Base-by-base conservation (phyloP, 2,113 vertebrate genomes). In the Vicugna pacos region DNA sequence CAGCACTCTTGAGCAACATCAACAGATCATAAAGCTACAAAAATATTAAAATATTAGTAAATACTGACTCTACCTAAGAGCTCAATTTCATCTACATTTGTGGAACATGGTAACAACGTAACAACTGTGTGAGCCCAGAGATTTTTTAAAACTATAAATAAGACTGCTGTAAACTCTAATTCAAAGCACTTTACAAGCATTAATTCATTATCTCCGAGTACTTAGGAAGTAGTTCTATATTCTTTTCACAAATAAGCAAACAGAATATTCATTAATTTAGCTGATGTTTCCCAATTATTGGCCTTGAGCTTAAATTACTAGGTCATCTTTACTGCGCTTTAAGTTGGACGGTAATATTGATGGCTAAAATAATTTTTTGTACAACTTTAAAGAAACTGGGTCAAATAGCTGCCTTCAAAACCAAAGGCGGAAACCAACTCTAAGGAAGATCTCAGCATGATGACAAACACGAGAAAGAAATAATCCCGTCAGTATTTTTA, bases 201-300 rank as follows among this genome's bases (percentile, higher is more conserved):
- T 76, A 87, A 95, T 72, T 95, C 69, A 97, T 91, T 94, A 83
- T 67, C 56, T 79, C 70, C 46, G 85, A 94, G 54, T 91, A 93
- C 90, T 93, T 84, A 92, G 76, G 32, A 94, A 90, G 14, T 92
- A 92, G 91, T 89, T 95, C 52, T 89, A 76, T 77, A 87, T 86
- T 94, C 67, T 79, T 94, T 96, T 94, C 73, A 94, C 77, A 94
- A 92, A 96, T 91, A 96, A 91, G 77, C 35, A 92, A 90, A 77
- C 14, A 64, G 48, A 88, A 85, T 58, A 91, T 75, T 89, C 22
- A 67, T 95, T 92, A 79, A 84, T 92, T 88, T 91, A 82, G 20
- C 65, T 96, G 56, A 94, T 82, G 65, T 69, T 88, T 88, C 73
- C 52, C 83, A 54, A 87, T 82, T 93, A 80, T 64, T 91, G 88